Percentiles rank a stretch among this genome's conserved stretches.
phyloP scores from a whole-genome alignment of 2,113 vertebrate genomes.

The Platycercus adscitus region DNA sequence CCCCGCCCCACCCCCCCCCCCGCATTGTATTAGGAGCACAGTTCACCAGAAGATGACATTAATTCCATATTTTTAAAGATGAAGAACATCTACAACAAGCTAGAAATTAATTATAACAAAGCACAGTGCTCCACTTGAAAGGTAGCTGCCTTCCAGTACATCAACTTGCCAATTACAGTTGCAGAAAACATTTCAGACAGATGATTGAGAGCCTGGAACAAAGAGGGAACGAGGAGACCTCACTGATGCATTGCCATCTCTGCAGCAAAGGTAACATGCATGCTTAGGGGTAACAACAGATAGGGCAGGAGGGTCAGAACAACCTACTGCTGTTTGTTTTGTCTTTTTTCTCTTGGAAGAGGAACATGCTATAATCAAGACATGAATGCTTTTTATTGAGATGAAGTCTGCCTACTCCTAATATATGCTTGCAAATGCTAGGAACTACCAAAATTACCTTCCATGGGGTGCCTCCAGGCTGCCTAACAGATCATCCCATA shows the following conservation, averaged over 20 bases:
- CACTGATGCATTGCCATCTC: background rate
- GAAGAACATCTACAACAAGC: background rate
- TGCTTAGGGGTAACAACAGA: accelerated
- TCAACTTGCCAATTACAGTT: background rate
- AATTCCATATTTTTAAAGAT: background rate
- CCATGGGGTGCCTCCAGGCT: background rate
- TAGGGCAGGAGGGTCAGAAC: background rate
- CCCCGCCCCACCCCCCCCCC: no score
- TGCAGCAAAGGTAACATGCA: background rate
- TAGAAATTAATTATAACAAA: background rate
- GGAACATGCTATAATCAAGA: background rate
- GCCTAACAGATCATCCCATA: background rate
- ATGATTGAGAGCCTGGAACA: background rate
- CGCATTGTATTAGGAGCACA: background rate
- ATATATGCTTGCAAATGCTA: background rate
- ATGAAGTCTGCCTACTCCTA: background rate
- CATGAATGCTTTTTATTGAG: background rate
- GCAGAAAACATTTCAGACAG: background rate
- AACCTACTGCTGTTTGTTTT: background rate
- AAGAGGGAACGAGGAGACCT: background rate
- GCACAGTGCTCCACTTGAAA: background rate
- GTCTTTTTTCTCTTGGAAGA: background rate
- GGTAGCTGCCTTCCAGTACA: background rate
- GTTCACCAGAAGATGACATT: background rate
- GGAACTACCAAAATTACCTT: background rate